Evolutionary conservation across 2,797 vertebrate genomes (phyloP).

Genomic region (Nyctibius grandis): DNA sequence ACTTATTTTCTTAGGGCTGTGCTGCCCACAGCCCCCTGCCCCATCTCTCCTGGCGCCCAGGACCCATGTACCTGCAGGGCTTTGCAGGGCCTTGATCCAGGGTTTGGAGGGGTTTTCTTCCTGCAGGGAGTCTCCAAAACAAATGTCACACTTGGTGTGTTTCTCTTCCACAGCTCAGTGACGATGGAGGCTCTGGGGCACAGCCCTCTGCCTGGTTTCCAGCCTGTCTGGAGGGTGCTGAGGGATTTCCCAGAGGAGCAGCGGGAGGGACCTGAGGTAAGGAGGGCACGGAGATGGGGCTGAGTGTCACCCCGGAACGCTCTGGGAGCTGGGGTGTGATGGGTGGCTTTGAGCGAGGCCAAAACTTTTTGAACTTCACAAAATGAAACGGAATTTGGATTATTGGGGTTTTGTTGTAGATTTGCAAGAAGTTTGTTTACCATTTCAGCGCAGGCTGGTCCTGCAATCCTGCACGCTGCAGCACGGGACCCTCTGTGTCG

Average conservation of each 20-base stretch:
- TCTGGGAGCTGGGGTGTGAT: neutral
- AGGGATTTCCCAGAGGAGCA: neutral
- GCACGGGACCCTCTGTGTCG: fast-evolving
- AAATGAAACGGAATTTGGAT: neutral
- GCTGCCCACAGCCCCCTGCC: too few species aligned
- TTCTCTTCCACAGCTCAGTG: neutral
- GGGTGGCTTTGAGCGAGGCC: neutral
- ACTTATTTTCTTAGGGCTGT: neutral
- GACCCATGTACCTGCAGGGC: fast-evolving
- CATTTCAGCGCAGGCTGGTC: neutral
- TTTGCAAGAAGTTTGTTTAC: neutral
- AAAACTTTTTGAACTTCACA: neutral
- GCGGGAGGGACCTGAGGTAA: neutral
- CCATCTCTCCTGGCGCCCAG: too few species aligned
- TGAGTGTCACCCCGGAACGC: fast-evolving
- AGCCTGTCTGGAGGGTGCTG: neutral
- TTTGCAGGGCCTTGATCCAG: neutral
- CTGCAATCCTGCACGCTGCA: neutral
- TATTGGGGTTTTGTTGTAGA: neutral
- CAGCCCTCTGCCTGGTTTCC: neutral
- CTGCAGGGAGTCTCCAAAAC: fast-evolving
- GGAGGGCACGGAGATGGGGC: fast-evolving
- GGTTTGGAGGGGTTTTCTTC: neutral
- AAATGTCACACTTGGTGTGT: fast-evolving
- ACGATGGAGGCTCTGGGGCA: fast-evolving